Evolutionary conservation across 2,113 vertebrate genomes (phyloP).

Genomic region (Archilochus colubris): DNA sequence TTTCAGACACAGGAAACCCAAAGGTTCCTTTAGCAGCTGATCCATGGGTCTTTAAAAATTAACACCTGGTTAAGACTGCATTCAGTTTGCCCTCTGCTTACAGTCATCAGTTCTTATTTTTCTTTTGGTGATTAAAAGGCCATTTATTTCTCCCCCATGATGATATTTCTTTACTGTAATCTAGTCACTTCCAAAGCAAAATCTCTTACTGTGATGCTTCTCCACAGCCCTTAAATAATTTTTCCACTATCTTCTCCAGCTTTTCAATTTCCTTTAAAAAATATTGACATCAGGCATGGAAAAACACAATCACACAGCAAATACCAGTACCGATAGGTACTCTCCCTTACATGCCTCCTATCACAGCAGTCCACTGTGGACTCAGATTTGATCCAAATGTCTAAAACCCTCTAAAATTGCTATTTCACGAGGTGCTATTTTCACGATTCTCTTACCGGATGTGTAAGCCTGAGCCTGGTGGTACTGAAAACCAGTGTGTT

Average conservation of each 20-base stretch:
- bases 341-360: rapidly evolving
- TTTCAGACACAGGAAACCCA: background rate
- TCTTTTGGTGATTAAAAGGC: background rate
- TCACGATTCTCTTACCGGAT: background rate
- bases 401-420: background rate
- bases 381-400: background rate
- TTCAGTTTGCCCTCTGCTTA: background rate
- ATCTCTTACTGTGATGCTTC: background rate
- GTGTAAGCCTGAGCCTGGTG: background rate
- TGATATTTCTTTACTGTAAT: background rate
- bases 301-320: background rate
- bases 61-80: background rate
- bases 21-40: background rate
- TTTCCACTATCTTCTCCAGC: background rate
- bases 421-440: background rate
- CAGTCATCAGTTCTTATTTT: background rate
- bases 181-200: background rate
- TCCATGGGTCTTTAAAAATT: background rate
- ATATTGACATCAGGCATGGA: background rate
- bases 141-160: background rate
- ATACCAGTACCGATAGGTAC: background rate
- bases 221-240: background rate
- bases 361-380: background rate
- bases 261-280: background rate
- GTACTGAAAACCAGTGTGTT: background rate